Evolutionary conservation across 2,888 invertebrate species (phyloP), one percentile per base, ranked within the genome.

Genomic region (Leptopterna dolabrata): DNA sequence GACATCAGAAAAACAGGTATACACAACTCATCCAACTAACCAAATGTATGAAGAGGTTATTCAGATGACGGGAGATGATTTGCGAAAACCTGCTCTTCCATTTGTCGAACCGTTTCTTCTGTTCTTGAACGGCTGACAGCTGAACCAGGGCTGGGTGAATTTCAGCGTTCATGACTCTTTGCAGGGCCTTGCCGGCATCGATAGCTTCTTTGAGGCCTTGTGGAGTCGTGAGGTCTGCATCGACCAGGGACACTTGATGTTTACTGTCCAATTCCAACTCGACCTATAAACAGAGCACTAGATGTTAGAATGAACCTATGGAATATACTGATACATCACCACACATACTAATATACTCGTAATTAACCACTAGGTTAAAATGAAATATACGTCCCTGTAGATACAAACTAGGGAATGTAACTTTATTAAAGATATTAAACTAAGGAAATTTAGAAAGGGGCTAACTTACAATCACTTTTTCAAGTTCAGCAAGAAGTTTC

Each of bases 21-120:
- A 7, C 36, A 2, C 36, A 36, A 36, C 36, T 36, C 7, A 36
- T 36, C 36, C 2, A 24, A 63, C n/a, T 90, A 90, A 94, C 98
- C 93, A 98, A 95, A 92, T 99, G 98, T 91, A 98, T 97, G 90
- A 99, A 97, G 83, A 97, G 93, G 93, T 99, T 98, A 92, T 98
- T 98, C 82, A 99, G 93, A 92, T 99, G 98, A 27, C 98, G 94
- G 88, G 96, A 96, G 85, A 99, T 94, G 73, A 96, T 95, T 87
- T 95, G 94, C 0, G 97, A 96, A 92, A 97, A 97, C 91, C 95
- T 95, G 51, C 94, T 94, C 91, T 95, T 95, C 91, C 96, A 94
- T 91, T 95, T 96, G 89, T 96, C 95, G 89, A 97, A 95, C 73
- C 95, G 94, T 90, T 95, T 94, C 90, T 94, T 94, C 91, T 97